phyloP scores from a whole-genome alignment of 1,140 invertebrate species.

The Prorops nasuta region DNA sequence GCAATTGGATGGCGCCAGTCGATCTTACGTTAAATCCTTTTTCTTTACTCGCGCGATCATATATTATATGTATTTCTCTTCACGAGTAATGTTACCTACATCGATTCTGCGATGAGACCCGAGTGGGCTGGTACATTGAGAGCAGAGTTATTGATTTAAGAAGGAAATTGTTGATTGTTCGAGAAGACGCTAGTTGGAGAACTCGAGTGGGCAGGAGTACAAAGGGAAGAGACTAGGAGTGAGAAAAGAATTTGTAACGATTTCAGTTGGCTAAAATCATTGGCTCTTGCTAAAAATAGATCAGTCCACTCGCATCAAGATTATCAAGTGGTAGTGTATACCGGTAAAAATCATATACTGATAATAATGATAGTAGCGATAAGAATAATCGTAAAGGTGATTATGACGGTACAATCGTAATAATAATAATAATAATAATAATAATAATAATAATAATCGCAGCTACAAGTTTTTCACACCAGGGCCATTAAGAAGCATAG shows the following conservation, averaged over 20 bases:
- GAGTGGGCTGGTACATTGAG: slow-evolving; percentile 18
- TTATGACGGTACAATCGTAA: background rate
- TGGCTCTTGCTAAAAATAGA: too few relatives aligned
- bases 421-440: slow-evolving; percentile 12
- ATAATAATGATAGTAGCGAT: background rate
- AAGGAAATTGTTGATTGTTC: too few relatives aligned
- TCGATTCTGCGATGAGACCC: slow-evolving; percentile 13
- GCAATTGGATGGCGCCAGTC: background rate
- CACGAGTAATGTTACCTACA: background rate
- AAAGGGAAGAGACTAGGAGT: slow-evolving; percentile 3
- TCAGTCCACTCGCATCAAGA: slow-evolving; percentile 20
- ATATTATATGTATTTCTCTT: too few relatives aligned
- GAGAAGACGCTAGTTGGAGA: too few relatives aligned
- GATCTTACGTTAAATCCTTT: background rate
- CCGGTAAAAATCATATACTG: background rate
- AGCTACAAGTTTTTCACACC: slow-evolving; percentile 34
- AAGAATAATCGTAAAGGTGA: background rate
- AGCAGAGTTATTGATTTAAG: too few relatives aligned
- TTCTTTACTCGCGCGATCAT: slow-evolving; percentile 1
- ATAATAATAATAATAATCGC: slow-evolving; percentile 9
- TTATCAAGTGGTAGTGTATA: background rate
- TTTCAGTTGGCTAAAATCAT: too few relatives aligned
- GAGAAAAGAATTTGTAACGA: slow-evolving; percentile 7
- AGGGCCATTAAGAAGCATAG: too few relatives aligned
- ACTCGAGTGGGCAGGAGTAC: too few relatives aligned